These are phyloP conservation scores for Neostethus bicornis DNA, from an alignment of 2,797 vertebrate species.

Conservation along the genomic window DNA sequence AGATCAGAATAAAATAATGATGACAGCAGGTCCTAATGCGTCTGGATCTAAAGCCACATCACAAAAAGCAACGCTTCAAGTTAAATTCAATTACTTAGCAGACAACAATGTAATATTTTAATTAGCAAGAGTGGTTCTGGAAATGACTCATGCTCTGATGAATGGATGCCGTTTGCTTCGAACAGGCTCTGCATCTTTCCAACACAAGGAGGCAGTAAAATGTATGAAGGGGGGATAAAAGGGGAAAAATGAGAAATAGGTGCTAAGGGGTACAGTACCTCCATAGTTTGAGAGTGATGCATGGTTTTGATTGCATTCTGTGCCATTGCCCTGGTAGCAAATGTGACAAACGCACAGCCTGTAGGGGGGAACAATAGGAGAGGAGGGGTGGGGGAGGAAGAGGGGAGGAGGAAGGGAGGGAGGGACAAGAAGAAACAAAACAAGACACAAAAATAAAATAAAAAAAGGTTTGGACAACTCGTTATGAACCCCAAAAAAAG, in stretches of 20 bases:
- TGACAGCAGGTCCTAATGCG: constrained; percentile 13
- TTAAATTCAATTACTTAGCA: constrained; percentile 50
- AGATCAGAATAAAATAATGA: constrained; percentile 31
- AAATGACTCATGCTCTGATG: constrained; percentile 68
- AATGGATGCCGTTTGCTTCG: constrained; percentile 56
- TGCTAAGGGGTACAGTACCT: constrained; percentile 99
- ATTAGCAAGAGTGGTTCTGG: constrained; percentile 57
- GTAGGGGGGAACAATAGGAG: constrained; percentile 93
- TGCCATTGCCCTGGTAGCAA: constrained; percentile 99
- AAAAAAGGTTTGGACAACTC: constrained; percentile 99
- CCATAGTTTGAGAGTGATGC: constrained; percentile 99
- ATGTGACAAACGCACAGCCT: constrained; percentile 99
- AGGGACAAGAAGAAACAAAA: constrained; percentile 93
- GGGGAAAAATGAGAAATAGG: constrained; percentile 69
- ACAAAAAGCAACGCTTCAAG: constrained; percentile 22
- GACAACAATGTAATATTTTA: constrained; percentile 52
- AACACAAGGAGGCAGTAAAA: constrained; percentile 77
- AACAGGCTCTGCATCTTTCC: constrained; percentile 54
- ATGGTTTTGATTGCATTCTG: constrained; percentile 99
- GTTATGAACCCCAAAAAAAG: constrained; percentile 93
- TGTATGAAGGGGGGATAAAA: constrained; percentile 70
- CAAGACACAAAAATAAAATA: no score
- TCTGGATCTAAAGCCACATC: constrained; percentile 29
- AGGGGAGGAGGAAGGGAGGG: constrained; percentile 68
- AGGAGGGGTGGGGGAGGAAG: constrained; percentile 65